Evolutionary conservation across 1,140 invertebrate species (phyloP), one percentile per base, ranked within the genome.

Genomic region (Campoletis sonorensis): DNA sequence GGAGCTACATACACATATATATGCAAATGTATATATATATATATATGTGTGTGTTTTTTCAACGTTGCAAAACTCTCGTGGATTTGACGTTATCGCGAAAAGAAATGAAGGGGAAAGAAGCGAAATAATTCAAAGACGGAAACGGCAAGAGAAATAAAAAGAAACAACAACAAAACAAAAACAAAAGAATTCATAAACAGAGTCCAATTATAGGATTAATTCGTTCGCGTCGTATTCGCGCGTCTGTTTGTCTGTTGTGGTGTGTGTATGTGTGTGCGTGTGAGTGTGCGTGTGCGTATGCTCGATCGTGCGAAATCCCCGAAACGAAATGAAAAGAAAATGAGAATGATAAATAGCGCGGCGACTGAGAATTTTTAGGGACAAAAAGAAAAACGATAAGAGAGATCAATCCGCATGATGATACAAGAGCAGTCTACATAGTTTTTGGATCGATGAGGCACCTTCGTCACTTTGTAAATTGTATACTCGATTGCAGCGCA

Each of bases 401-500:
- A 45, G 40, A 45, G 40, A 45, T 5, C 5, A 11, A 45, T 11
- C 40, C 40, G 40, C 40, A 45, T 11, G 40, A 45, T 10, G 7
- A 45, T 10, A 45, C 40, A 45, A 45, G 40, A 45, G 40, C 40
- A 45, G 40, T 45, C 51, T 54, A n/a, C 51, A 16, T 18, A 54
- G n/a, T 54, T 54, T 45, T 18, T 54, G 51, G 51, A n/a, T n/a
- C n/a, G n/a, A 18, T 4, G 51, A 54, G 51, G 4, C n/a, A 21
- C 16, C 4, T 54, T 75, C 26, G 72, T 54, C 72, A 45, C 49
- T 15, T 75, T 75, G 72, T 75, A 75, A 75, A 75, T 75, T 75
- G 61, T 45, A 54, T 81, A 83, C 82, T 83, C 82, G 54, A 84
- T 78, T 72, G 51, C 79, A 80, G 79, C 79, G 72, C 51, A 4